Evolutionary conservation across 2,113 vertebrate genomes (phyloP), one percentile per base, ranked within the genome.

Genomic region (Chaetodon trifascialis): DNA sequence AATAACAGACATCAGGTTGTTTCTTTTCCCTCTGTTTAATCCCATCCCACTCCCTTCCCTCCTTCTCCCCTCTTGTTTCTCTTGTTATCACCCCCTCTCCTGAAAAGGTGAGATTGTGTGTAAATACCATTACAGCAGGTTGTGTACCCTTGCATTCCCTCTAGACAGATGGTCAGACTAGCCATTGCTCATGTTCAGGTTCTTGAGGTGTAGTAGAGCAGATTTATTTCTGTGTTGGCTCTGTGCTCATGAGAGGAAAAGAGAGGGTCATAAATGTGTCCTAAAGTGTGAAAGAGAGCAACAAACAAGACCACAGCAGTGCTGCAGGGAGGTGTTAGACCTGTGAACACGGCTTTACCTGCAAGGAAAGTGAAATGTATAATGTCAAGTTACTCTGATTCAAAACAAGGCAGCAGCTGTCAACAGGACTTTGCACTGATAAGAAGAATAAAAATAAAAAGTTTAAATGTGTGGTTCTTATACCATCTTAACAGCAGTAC

Each of bases 1-100:
- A 83, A 87, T 86, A 88, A 88, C 78, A 78, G 56, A 76, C 80
- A 82, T 82, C 54, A 36, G 74, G 62, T 77, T 80, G 73, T 82
- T 79, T 76, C 67, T 85, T 73, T 82, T 76, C 76, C 42, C 73
- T 16, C 40, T 59, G 25, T 79, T 90, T 78, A 86, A 84, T 86
- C 75, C 59, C 36, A 54, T 69, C 49, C 40, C 58, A 44, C 14
- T 30, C 34, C 15, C 51, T 42, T 64, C 11, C 19, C 51, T 42
- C 23, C n/a, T 46, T 49, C 49, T 40, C 64, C 63, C 40, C 11
- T 60, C 73, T 78, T 46, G 55, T 63, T 77, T 70, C 76, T 1
- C 7, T 76, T 69, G 51, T 75, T 84, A 59, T 81, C 59, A 42
- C 36, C 62, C 19, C 6, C 1, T 58, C 65, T 79, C 40, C 66